These are phyloP conservation scores for Rhynchotus rufescens DNA, from an alignment of 2,797 vertebrate genomes.

Conservation along the genomic window DNA sequence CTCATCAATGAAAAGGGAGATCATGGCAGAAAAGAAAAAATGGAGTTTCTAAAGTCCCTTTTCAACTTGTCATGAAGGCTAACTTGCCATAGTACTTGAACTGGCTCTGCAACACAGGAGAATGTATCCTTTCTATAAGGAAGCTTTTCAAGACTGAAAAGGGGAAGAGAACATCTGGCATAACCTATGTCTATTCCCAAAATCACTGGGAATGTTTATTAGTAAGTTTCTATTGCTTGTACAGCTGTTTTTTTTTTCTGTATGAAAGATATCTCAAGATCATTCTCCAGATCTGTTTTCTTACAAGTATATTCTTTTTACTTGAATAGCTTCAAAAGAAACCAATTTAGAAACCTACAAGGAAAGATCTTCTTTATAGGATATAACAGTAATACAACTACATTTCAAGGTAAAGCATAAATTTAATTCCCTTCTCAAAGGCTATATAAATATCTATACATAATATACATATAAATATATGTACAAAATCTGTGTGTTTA, in stretches of 20 bases:
- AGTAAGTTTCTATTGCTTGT: not conserved
- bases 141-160: not conserved
- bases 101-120: not conserved
- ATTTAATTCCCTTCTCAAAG: not conserved
- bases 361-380: not conserved
- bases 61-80: not conserved
- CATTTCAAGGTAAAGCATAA: not conserved
- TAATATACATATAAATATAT: too few relatives aligned
- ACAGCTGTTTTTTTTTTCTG: not conserved
- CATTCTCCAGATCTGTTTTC: too few relatives aligned
- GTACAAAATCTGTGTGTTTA: not conserved
- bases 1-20: not conserved
- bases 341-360: too few relatives aligned
- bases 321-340: too few relatives aligned
- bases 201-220: not conserved
- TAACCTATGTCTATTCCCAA: not conserved
- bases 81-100: not conserved
- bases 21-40: not conserved
- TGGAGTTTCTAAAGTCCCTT: not conserved
- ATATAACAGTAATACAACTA: not conserved
- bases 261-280: too few relatives aligned
- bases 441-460: not conserved
- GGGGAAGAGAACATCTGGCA: not conserved
- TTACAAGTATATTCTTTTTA: too few relatives aligned
- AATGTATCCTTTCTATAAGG: not conserved